These are phyloP conservation scores for Shinisaurus crocodilurus DNA, from an alignment of 2,113 vertebrate genomes.

Conservation along the genomic window DNA sequence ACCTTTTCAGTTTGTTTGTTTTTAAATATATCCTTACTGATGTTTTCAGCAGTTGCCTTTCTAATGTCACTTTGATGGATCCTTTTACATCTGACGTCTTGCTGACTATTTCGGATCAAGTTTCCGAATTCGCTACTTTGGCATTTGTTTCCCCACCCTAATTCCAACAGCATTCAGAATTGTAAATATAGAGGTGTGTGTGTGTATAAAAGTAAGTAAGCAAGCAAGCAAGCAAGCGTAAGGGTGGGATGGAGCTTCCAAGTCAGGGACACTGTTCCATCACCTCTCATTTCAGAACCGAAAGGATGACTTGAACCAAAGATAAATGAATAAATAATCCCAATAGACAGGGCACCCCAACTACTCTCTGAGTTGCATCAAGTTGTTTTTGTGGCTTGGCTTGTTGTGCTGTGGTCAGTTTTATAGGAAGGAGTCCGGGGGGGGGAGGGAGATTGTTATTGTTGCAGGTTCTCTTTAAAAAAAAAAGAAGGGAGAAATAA, in stretches of 20 bases:
- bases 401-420: not conserved
- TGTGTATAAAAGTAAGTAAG: not conserved
- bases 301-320: not conserved
- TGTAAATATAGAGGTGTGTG: not conserved
- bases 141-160: not conserved
- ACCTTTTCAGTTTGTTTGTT: not conserved
- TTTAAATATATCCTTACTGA: not conserved
- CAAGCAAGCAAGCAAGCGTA: too few species aligned
- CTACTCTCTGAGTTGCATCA: not conserved
- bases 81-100: not conserved
- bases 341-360: not conserved
- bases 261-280: not conserved
- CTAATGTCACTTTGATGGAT: not conserved
- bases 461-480: slow-evolving; percentile 15
- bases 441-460: not conserved
- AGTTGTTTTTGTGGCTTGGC: too few species aligned
- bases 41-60: not conserved
- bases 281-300: not conserved
- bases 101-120: not conserved
- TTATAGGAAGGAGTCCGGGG: too few species aligned
- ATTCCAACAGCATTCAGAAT: not conserved
- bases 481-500: not conserved
- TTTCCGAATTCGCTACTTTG: not conserved
- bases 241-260: not conserved
- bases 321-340: not conserved